Evolutionary conservation across 2,888 invertebrate genomes (phyloP).

Genomic region (Bruchidius siliquastri): DNA sequence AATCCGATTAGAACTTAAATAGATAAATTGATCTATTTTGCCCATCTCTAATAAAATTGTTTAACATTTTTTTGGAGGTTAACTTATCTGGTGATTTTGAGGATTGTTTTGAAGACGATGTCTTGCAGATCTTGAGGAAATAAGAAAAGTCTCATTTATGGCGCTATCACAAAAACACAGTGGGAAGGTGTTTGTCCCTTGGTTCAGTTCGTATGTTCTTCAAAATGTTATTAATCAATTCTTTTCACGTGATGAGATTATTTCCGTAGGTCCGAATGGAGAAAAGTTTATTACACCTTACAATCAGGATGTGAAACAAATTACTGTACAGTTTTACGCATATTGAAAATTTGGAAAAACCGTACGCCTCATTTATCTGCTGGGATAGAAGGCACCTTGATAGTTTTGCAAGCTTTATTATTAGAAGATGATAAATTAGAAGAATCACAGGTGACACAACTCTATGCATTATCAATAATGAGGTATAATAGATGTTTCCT

Average conservation of each 20-base stretch:
- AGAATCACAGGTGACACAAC: constrained; percentile 52
- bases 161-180: constrained; percentile 39
- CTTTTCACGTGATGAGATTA: background rate
- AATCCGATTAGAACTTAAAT: too few relatives aligned
- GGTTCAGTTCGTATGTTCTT: constrained; percentile 41
- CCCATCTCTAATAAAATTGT: too few relatives aligned
- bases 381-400: constrained; percentile 59
- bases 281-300: constrained; percentile 48
- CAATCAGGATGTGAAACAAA: constrained; percentile 41
- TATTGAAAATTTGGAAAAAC: constrained; percentile 56
- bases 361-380: constrained; percentile 55
- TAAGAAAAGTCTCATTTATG: too few relatives aligned
- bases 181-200: constrained; percentile 42
- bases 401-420: constrained; percentile 52
- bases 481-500: constrained; percentile 50
- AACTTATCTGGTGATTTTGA: too few relatives aligned
- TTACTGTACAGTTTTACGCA: constrained; percentile 48
- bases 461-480: constrained; percentile 61
- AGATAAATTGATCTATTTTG: too few relatives aligned
- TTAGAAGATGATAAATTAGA: constrained; percentile 41
- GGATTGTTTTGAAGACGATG: too few relatives aligned
- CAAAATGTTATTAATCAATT: background rate
- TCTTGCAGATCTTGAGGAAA: too few relatives aligned
- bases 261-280: constrained; percentile 51
- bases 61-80: too few relatives aligned